phyloP scores from a whole-genome alignment of 2,113 vertebrate species.

The Pelecanus crispus region DNA sequence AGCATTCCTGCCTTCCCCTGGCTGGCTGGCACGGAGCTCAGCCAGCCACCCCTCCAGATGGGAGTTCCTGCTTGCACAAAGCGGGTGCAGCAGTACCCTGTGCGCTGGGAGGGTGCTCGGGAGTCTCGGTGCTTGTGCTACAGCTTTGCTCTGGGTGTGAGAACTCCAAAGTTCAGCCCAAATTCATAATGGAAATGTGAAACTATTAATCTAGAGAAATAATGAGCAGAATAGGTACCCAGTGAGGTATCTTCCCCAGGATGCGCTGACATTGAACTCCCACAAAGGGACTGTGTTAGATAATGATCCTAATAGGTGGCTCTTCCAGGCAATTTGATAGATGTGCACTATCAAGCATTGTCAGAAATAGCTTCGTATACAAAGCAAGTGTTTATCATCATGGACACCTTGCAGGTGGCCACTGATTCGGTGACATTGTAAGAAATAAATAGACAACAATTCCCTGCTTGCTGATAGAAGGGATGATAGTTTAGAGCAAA shows the following conservation, averaged over 20 bases:
- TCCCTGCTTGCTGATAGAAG: not conserved
- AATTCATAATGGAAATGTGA: not conserved
- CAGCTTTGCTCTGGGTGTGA: not conserved
- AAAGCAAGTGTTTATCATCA: not conserved
- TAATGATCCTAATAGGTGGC: not conserved
- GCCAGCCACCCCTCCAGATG: too few relatives aligned
- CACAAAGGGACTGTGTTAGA: not conserved
- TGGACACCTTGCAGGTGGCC: not conserved
- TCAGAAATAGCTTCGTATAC: not conserved
- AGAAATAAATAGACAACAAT: not conserved
- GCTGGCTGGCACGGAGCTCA: not conserved
- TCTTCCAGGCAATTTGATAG: not conserved
- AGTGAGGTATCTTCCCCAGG: not conserved
- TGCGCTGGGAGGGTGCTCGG: accelerated
- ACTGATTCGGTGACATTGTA: not conserved
- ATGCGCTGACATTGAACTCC: not conserved
- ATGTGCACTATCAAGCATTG: not conserved
- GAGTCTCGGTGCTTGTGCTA: not conserved
- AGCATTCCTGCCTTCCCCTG: not conserved
- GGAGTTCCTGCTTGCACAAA: not conserved
- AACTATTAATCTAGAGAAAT: not conserved
- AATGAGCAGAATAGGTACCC: not conserved
- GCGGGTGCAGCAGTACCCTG: not conserved
- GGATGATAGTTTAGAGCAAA: not conserved
- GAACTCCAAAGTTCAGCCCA: not conserved